Evolutionary conservation across 1,140 invertebrate species (phyloP), one percentile per base, ranked within the genome.

Genomic region (Polyergus mexicanus): DNA sequence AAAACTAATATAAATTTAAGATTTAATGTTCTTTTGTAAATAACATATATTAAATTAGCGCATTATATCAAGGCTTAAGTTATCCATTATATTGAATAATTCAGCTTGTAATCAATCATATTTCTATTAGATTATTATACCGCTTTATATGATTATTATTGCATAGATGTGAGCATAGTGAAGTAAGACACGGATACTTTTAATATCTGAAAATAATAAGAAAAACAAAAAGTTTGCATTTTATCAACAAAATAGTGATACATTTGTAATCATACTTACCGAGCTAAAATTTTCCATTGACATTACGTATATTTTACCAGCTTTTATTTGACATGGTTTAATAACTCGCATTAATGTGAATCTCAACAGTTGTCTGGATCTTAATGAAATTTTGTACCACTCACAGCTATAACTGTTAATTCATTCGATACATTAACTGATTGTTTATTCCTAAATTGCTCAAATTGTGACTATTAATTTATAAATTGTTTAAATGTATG

Each of bases 301-400:
- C 47, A 91, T 85, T 63, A 87, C 32, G 13, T 81, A 90, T 28
- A 91, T 78, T 2, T 83, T 86, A 7, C 86, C 87, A 22, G 86
- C 90, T 28, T 77, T 89, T 76, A 91, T 81, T 84, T 90, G 58
- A 19, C 88, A 86, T 22, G 89, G 89, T 38, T 47, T 54, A 13
- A 51, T 41, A 16, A 75, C 58, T 78, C 87, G 85, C 47, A 91
- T 13, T 56, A 90, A 81, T 3, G 86, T 84, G 0, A 90, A 56
- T 60, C 68, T 83, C 3, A 91, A 80, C 25, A 89, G 47, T 58
- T 85, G 68, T 71, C 77, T 69, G 2, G 86, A 86, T 84, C 87
- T 87, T 1, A 88, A n/a, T 19, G 90, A 90, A 47, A 76, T 85
- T 0, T 72, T 51, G 16, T 91, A 90, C 90, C 89, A 91, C 3